Evolutionary conservation across 2,888 invertebrate genomes (phyloP).

Genomic region (Apamea crenata): DNA sequence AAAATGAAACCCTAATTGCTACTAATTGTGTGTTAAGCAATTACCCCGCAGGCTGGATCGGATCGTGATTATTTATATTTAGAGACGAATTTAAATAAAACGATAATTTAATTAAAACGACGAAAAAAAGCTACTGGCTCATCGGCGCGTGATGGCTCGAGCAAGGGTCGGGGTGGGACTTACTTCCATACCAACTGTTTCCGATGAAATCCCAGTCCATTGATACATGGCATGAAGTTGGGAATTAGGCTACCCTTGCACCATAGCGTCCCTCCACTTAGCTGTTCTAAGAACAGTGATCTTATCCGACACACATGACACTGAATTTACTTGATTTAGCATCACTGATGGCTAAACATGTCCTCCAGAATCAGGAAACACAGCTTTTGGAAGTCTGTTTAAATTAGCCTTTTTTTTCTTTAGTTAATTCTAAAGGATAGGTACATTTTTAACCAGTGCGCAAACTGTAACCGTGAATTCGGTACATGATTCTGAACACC

Average conservation of each 20-base stretch:
- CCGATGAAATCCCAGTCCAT: slow-evolving; percentile 6
- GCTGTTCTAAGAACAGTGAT: background rate
- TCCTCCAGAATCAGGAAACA: no score
- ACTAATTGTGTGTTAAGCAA: no score
- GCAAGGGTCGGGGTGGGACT: background rate
- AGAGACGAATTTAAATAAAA: background rate
- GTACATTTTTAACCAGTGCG: no score
- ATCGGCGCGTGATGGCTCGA: no score
- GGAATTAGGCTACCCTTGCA: background rate
- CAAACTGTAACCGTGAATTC: no score
- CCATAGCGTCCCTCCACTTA: background rate
- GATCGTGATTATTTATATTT: background rate
- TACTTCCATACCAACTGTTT: background rate
- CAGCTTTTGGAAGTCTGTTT: background rate
- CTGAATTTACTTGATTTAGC: background rate
- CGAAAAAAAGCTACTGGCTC: no score
- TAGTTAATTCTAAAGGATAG: no score
- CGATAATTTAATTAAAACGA: no score
- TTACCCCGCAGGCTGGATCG: no score
- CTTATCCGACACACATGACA: background rate
- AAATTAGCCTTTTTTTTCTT: no score
- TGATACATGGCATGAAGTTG: slow-evolving; percentile 21
- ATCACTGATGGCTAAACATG: background rate
- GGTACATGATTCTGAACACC: no score
- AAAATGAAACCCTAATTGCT: no score